phyloP scores from a whole-genome alignment of 2,888 invertebrate species.

The Pachliopta kotzebuea region DNA sequence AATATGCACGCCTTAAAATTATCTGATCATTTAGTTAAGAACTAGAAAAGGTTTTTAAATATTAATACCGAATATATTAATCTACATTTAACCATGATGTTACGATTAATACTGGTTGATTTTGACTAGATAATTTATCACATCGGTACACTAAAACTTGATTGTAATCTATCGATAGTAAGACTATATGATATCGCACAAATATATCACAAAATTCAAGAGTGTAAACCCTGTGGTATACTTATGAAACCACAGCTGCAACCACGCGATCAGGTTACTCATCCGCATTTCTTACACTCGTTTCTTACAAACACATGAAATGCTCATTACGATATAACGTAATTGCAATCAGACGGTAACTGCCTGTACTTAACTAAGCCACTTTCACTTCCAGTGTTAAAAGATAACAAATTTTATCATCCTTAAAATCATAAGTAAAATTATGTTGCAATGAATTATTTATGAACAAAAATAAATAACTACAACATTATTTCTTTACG shows the following conservation, averaged over 20 bases:
- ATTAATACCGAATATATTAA: too few relatives aligned
- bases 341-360: slow-evolving; percentile 13
- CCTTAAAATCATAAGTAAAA: neutral
- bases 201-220: neutral
- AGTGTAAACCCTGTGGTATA: slow-evolving; percentile 22
- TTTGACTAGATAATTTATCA: too few relatives aligned
- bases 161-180: too few relatives aligned
- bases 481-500: too few relatives aligned
- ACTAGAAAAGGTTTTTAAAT: too few relatives aligned
- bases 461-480: too few relatives aligned
- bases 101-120: too few relatives aligned
- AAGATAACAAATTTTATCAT: neutral
- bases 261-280: slow-evolving; percentile 50
- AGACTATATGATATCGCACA: neutral
- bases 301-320: slow-evolving; percentile 19
- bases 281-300: slow-evolving; percentile 46
- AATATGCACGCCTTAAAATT: too few relatives aligned
- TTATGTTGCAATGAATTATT: neutral
- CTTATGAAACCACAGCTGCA: slow-evolving; percentile 41
- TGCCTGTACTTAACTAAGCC: slow-evolving; percentile 1
- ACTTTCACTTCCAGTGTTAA: slow-evolving; percentile 25
- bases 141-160: too few relatives aligned
- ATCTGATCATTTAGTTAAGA: too few relatives aligned
- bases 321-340: slow-evolving; percentile 20
- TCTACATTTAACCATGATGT: too few relatives aligned